Evolutionary conservation across 2,888 invertebrate genomes (phyloP).

Genomic region (Campaea margaritaria): DNA sequence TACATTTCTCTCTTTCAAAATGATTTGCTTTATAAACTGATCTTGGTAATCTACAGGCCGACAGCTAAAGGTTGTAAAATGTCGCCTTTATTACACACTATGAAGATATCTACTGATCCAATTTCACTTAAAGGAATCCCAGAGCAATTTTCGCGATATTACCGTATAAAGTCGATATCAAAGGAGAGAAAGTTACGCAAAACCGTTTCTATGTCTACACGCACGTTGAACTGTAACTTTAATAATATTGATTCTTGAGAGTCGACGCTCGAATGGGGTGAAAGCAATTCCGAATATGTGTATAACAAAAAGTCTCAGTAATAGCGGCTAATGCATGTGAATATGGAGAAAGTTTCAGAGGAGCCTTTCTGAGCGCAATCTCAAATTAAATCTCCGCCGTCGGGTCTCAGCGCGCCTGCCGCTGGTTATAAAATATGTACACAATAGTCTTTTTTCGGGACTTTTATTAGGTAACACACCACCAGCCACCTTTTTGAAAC

Average conservation of each 20-base stretch:
- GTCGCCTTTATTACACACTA: conserved; percentile 16
- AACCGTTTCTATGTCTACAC: conserved; percentile 34
- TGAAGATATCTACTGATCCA: conserved; percentile 30
- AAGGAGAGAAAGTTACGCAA: conserved; percentile 37
- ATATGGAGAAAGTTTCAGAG: conserved; percentile 73
- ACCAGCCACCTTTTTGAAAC: conserved; percentile 45
- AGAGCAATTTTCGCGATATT: conserved; percentile 35
- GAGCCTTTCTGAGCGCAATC: conserved; percentile 71
- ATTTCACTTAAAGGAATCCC: conserved; percentile 34
- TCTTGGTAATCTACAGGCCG: neutral
- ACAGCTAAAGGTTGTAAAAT: conserved; percentile 19
- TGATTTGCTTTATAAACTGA: neutral
- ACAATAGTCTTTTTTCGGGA: conserved; percentile 58
- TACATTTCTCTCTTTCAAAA: no score
- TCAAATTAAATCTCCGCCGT: conserved; percentile 78
- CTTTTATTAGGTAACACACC: conserved; percentile 59
- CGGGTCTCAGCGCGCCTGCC: conserved; percentile 60
- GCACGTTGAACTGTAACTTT: conserved; percentile 43
- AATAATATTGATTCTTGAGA: conserved; percentile 52
- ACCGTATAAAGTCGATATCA: conserved; percentile 38
- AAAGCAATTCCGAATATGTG: conserved; percentile 55
- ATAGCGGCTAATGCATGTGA: conserved; percentile 73
- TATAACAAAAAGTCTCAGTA: conserved; percentile 68
- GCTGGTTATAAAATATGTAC: conserved; percentile 62
- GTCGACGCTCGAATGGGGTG: conserved; percentile 54